Base-by-base conservation (phyloP, 2,797 vertebrate genomes). In the Remorina albescens region DNA sequence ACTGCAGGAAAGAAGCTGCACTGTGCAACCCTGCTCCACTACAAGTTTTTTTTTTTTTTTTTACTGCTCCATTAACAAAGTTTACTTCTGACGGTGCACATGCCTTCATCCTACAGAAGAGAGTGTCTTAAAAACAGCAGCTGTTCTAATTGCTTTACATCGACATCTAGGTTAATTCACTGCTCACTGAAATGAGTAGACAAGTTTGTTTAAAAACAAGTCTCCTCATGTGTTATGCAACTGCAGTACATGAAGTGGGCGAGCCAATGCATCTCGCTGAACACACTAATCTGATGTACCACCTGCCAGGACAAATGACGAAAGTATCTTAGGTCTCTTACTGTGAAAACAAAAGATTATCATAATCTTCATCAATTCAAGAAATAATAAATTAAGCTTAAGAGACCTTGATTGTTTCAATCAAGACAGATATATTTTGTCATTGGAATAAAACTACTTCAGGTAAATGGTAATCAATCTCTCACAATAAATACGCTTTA, bases 261-360 rank as follows among this genome's bases (percentile, higher is more conserved):
- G 84, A 79, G 77, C 54, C 37, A n/a, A 79, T 82, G 79, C 76
- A 75, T 81, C 77, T 80, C 74, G 15, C 59, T 74, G 68, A 82
- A 74, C 77, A 74, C 67, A 71, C 83, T 88, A 77, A 87, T 88
- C 79, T 77, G 77, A 83, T 66, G 70, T 57, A 78, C 64, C 61
- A 19, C 57, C 34, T 65, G 86, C 82, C 85, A 85, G 85, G 83
- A 80, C 44, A 55, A 74, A 67, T 69, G 71, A 82, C 32, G 53
- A 62, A 74, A 77, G 73, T 64, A 67, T 78, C 67, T 67, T 37
- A 21, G 26, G 42, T 46, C 5, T 51, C n/a, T 15, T 49, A 62
- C 67, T 82, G 67, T 72, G 21, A 64, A 65, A 16, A 34, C 8
- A 9, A 34, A 5, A 50, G 37, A n/a, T 69, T 46, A 59, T 3